Evolutionary conservation across 2,888 invertebrate species (phyloP).

Genomic region (Platycnemis pennipes): DNA sequence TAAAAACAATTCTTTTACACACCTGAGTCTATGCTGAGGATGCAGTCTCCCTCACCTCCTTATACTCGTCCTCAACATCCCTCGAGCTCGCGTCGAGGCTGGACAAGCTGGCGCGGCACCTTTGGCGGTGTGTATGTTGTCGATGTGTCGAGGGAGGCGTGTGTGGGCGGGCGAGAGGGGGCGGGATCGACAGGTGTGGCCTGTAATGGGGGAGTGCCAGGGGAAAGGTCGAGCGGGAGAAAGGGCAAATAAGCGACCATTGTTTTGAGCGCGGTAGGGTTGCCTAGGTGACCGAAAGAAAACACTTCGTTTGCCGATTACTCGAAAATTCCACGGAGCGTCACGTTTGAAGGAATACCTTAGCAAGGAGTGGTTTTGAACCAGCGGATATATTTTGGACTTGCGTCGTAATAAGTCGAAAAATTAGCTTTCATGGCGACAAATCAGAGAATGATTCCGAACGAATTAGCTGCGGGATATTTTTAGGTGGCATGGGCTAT

Average conservation of each 20-base stretch:
- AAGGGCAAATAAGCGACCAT: conserved; percentile 34
- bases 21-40: background rate
- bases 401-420: no score
- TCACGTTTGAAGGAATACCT: background rate
- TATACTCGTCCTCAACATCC: background rate
- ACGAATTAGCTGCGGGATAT: no score
- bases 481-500: no score
- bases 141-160: background rate
- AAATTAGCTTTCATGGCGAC: no score
- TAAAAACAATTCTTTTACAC: no score
- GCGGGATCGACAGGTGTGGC: conserved; percentile 6
- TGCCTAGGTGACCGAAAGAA: conserved; percentile 20
- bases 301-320: conserved; percentile 28
- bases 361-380: no score
- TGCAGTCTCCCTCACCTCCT: background rate
- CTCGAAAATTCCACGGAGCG: background rate
- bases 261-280: conserved; percentile 52
- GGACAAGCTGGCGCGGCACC: background rate
- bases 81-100: background rate
- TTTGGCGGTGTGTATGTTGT: background rate
- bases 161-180: background rate
- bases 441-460: no score
- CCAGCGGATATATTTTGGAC: no score
- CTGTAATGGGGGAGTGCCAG: background rate
- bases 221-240: conserved; percentile 16